Percentiles rank a stretch among this genome's conserved stretches.
These are phyloP conservation scores for Stenodema calcarata DNA, from an alignment of 2,888 invertebrate species.

Conservation along the genomic window DNA sequence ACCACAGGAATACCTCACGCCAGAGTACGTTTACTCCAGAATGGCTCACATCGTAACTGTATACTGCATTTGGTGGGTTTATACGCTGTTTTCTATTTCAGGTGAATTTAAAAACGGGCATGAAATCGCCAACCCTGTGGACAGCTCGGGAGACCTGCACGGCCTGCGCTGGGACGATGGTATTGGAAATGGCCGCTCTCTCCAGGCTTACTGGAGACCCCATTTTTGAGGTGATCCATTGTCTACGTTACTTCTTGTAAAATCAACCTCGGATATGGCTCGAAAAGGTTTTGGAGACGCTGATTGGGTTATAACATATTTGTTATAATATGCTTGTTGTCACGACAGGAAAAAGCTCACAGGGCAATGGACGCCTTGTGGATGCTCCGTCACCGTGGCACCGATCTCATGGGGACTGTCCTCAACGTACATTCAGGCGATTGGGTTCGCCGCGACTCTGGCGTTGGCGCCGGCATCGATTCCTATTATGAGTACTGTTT, in stretches of 20 bases:
- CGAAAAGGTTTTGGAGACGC: no score
- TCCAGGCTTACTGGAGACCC: slow-evolving; percentile 91
- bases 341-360: slow-evolving; percentile 80
- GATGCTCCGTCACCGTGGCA: slow-evolving; percentile 87
- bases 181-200: slow-evolving; percentile 95
- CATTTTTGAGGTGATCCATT: slow-evolving; percentile 74
- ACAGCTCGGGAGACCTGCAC: slow-evolving; percentile 92
- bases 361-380: slow-evolving; percentile 96
- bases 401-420: slow-evolving; percentile 96
- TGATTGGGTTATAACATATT: no score
- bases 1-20: slow-evolving; percentile 96
- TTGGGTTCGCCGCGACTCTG: slow-evolving; percentile 95
- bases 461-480: slow-evolving; percentile 98
- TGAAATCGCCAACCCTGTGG: slow-evolving; percentile 76
- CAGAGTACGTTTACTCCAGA: slow-evolving; percentile 68
- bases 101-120: slow-evolving; percentile 83
- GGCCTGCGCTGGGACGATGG: slow-evolving; percentile 97
- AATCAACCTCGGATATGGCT: no score
- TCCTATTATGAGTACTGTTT: slow-evolving; percentile 98
- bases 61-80: neutral
- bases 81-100: slow-evolving; percentile 60
- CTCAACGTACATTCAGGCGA: slow-evolving; percentile 97
- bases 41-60: neutral
- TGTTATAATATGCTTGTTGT: no score
- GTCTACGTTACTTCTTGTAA: no score